Evolutionary conservation across 1,140 invertebrate species (phyloP), one percentile per base, ranked within the genome.

Genomic region (Cotesia typhae): DNA sequence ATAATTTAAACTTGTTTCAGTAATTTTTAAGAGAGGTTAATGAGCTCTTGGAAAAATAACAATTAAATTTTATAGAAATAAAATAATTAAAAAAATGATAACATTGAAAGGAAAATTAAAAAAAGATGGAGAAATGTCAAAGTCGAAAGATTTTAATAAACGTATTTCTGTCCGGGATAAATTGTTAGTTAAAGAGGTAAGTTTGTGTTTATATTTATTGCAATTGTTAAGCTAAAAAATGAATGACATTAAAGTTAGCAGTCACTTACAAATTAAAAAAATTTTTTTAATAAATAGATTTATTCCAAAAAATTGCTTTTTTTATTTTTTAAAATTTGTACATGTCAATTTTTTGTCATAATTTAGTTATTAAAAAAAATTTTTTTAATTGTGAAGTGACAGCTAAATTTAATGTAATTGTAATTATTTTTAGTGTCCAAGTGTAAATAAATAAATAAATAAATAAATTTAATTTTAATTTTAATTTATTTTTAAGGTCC

Each of bases 111-210:
- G 92, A 82, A 94, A 94, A 85, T 86, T 95, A 64, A 94, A 94
- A 85, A 92, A 93, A 78, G 89, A 91, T 64, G 76, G 83, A 20
- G 87, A 88, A 68, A 85, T 85, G 76, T 74, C 82, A 59, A 87
- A 84, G 55, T 74, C 74, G 53, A 83, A 80, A 77, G 83, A 85
- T 74, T 76, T 78, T 75, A 82, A 83, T 60, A 92, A 89, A 85
- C 87, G 95, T 77, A 91, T 94, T 74, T 95, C 94, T 12, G 90
- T 96, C 61, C 89, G 95, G 78, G 95, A 97, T 83, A 94, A 93
- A 84, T 87, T 97, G 36, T 85, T 97, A 57, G 89, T 95, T 4
- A 94, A 95, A 89, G 95, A 95, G 87, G 91, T 92, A 84, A 78
- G 5, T 72, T 74, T 52, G 38, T 47, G 28, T 60, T 37, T 36